Evolutionary conservation across 2,797 vertebrate genomes (phyloP), one percentile per base, ranked within the genome.

Genomic region (Bryconaethiops microstoma): DNA sequence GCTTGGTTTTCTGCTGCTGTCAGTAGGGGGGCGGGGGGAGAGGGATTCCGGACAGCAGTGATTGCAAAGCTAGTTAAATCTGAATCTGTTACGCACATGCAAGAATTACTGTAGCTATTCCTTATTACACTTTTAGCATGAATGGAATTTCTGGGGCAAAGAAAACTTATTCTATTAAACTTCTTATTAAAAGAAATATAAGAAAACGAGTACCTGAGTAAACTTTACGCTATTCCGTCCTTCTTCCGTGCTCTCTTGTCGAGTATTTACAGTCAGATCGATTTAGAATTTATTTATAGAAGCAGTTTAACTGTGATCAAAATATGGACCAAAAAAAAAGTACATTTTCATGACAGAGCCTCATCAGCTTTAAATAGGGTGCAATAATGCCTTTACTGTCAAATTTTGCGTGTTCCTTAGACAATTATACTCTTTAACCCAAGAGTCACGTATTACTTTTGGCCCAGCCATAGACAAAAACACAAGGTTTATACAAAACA

Each of bases 201-300:
- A 48, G 59, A 77, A 83, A 82, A 76, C 68, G 84, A 82, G 63
- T 88, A 86, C 86, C 86, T 86, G 86, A 88, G 86, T 85, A 82
- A 80, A 83, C 73, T 54, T 81, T 84, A 78, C 62, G 73, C 85
- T 82, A 82, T 67, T 83, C 65, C 77, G 50, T 77, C 72, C 78
- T 40, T 83, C 81, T 60, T 80, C 68, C 83, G 83, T 55, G 68
- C 76, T 60, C 14, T 21, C 76, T 78, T 19, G 14, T 71, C 67
- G 23, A 77, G 52, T 80, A 70, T 84, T 74, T 80, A 74, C 76
- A 77, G 45, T 50, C 59, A 50, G 48, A 59, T 48, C 45, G 45
- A 42, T 81, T 40, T 16, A 78, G 57, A 16, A 29, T 52, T 82
- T 52, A 76, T 79, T 62, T 52, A 69, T 42, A 78, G 67, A 76